Conservation (phyloP, 1,140 invertebrate species). For the Drosophila nigrodunni region DNA sequence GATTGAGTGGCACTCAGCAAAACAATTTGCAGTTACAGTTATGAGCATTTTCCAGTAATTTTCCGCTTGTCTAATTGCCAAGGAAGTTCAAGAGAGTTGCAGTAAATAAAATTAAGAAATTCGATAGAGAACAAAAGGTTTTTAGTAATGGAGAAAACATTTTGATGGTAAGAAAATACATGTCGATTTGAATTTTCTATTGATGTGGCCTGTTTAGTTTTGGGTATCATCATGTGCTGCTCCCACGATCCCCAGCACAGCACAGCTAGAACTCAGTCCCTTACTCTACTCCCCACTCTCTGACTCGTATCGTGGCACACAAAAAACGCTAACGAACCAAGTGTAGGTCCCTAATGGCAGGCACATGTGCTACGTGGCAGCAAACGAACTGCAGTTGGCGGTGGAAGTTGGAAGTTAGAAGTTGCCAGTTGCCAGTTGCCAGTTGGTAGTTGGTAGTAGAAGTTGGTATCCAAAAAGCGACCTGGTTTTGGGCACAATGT, state of each 20-base stretch:
- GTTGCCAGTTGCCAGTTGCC: slow-evolving; percentile 13
- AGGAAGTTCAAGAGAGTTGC: not conserved
- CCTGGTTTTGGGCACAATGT: slow-evolving; percentile 19
- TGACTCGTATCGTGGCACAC: slow-evolving; percentile 53
- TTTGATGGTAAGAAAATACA: not conserved
- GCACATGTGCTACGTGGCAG: slow-evolving; percentile 78
- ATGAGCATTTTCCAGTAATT: slow-evolving; percentile 1
- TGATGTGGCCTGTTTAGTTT: slow-evolving; percentile 7
- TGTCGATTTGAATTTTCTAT: slow-evolving; percentile 12
- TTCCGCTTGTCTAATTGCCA: not conserved
- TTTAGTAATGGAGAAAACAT: not conserved
- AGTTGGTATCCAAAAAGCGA: slow-evolving; percentile 15
- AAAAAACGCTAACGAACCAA: slow-evolving; percentile 81
- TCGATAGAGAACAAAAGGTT: not conserved
- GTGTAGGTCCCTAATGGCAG: slow-evolving; percentile 77
- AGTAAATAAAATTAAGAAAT: not conserved
- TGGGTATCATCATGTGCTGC: slow-evolving; percentile 31
- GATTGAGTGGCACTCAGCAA: slow-evolving; percentile 7
- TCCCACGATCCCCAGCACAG: slow-evolving; percentile 51
- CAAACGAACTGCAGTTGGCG: slow-evolving; percentile 72
- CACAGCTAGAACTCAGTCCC: slow-evolving; percentile 31
- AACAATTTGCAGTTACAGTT: slow-evolving; percentile 21
- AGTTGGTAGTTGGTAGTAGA: slow-evolving; percentile 8
- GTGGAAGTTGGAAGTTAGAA: not conserved
- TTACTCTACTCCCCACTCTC: too few relatives aligned